Evolutionary conservation across 1,140 invertebrate species (phyloP), one percentile per base, ranked within the genome.

Genomic region (Periplaneta americana): DNA sequence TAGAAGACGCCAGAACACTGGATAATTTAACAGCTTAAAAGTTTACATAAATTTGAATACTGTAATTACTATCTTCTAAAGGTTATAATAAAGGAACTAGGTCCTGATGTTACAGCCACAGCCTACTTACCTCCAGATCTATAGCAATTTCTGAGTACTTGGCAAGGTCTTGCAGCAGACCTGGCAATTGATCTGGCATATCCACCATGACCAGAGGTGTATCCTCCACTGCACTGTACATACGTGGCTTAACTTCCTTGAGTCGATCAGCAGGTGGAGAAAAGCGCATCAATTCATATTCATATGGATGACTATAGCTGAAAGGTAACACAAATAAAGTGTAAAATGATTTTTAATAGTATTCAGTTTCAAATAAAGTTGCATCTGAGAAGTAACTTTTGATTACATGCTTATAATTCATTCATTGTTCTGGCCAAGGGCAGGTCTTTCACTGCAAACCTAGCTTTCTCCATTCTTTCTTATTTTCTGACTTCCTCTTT

Each of bases 271-370:
- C 84, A 0, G 89, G 84, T 0, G 92, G 91, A 34, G 90, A 86
- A 85, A 94, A 96, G 84, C 91, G 88, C 35, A 97, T 91, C 18
- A 99, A 86, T 88, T 99, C 98, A 86, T 92, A 92, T 86, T 96
- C 93, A 87, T 99, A 99, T 0, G 98, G 98, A 91, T 99, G 97
- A 83, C 92, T 91, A 87, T 92, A 96, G 82, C 93, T 94, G 84
- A 83, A 88, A 66, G n/a, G 48, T 9, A 66, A 6, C 13, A 48
- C 10, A 48, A n/a, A n/a, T n/a, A n/a, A n/a, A n/a, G n/a, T n/a
- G n/a, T n/a, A n/a, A n/a, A n/a, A n/a, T n/a, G n/a, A n/a, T n/a
- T n/a, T n/a, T n/a, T n/a, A n/a, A n/a, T n/a, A n/a, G n/a, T n/a
- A n/a, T n/a, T n/a, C n/a, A n/a, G n/a, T n/a, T n/a, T n/a, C n/a